These are phyloP conservation scores for Origma solitaria DNA, from an alignment of 2,113 vertebrate genomes.

Conservation along the genomic window DNA sequence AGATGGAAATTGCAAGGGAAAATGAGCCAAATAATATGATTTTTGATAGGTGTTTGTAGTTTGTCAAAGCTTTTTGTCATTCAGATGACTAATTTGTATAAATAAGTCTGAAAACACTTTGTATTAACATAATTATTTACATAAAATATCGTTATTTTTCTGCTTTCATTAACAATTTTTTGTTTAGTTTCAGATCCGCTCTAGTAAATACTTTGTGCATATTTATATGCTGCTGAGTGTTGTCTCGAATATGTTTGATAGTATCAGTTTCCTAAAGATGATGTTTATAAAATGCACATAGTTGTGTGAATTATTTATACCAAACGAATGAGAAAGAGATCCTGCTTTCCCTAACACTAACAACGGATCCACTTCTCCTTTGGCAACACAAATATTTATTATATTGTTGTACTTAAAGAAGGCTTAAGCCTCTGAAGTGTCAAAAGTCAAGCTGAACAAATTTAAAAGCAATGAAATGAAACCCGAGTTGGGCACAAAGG, in stretches of 20 bases:
- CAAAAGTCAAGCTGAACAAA: conserved; percentile 75
- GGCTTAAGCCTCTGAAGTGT: conserved; percentile 61
- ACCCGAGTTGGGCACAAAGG: conserved; percentile 69
- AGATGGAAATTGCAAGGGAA: conserved; percentile 33
- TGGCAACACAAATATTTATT: conserved; percentile 71
- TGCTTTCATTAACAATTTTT: conserved; percentile 57
- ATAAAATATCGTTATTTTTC: conserved; percentile 51
- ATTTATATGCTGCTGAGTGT: conserved; percentile 34
- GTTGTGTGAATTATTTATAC: conserved; percentile 68
- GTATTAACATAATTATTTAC: conserved; percentile 60
- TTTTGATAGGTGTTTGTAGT: conserved; percentile 57
- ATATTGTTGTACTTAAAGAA: conserved; percentile 57
- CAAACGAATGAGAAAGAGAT: conserved; percentile 60
- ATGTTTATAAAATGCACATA: conserved; percentile 64
- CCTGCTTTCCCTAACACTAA: conserved; percentile 50
- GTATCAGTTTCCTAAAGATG: conserved; percentile 53
- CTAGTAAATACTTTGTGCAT: conserved; percentile 38
- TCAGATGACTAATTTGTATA: conserved; percentile 62
- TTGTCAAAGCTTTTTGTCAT: conserved; percentile 59
- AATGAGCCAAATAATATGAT: conserved; percentile 43
- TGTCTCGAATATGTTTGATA: conserved; percentile 62
- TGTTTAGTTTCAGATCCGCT: conserved; percentile 42
- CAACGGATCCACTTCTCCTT: conserved; percentile 56
- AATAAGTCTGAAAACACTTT: conserved; percentile 55
- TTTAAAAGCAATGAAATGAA: conserved; percentile 72